Percentiles rank a stretch among this genome's conserved stretches.
These are phyloP conservation scores for Scaptodrosophila latifasciaeformis DNA, from an alignment of 2,888 invertebrate genomes.

Conservation along the genomic window DNA sequence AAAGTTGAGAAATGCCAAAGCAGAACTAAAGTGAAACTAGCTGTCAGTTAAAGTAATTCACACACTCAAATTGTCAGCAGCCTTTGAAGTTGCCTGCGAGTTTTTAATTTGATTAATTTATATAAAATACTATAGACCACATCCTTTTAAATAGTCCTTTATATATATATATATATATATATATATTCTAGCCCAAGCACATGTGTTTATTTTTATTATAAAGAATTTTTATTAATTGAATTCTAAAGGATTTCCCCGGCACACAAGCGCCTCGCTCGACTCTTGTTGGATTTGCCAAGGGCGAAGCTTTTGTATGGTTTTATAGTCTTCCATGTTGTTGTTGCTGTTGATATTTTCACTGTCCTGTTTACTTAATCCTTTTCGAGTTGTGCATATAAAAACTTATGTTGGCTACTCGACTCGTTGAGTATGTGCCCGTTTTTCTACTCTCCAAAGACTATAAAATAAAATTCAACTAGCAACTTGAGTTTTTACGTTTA, in stretches of 20 bases:
- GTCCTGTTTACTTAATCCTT: constrained; percentile 49
- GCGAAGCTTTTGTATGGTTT: background rate
- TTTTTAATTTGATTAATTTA: too few relatives aligned
- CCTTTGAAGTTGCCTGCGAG: too few relatives aligned
- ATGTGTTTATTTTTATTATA: too few relatives aligned
- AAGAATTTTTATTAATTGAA: constrained; percentile 53
- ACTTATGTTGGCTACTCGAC: constrained; percentile 32
- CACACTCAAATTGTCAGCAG: too few relatives aligned
- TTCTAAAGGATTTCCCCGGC: constrained; percentile 27
- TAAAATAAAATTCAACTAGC: constrained; percentile 45
- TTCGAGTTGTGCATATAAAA: constrained; percentile 41
- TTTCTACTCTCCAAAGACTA: constrained; percentile 4
- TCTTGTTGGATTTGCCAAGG: background rate
- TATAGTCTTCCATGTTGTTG: constrained; percentile 9
- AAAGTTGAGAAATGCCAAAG: too few relatives aligned
- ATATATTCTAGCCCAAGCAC: too few relatives aligned
- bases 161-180: too few relatives aligned
- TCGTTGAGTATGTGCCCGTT: background rate
- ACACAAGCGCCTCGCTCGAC: constrained; percentile 14
- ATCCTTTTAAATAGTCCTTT: too few relatives aligned
- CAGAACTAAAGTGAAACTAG: too few relatives aligned
- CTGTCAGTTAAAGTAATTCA: too few relatives aligned
- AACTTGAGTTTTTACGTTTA: constrained; percentile 25
- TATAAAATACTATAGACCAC: too few relatives aligned
- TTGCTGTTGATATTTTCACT: constrained; percentile 4